A percentile compares a stretch with the other conserved stretches of the same genome.
These are phyloP conservation scores for Rhadina sibilatrix DNA, from an alignment of 2,113 vertebrate genomes.

Conservation along the genomic window DNA sequence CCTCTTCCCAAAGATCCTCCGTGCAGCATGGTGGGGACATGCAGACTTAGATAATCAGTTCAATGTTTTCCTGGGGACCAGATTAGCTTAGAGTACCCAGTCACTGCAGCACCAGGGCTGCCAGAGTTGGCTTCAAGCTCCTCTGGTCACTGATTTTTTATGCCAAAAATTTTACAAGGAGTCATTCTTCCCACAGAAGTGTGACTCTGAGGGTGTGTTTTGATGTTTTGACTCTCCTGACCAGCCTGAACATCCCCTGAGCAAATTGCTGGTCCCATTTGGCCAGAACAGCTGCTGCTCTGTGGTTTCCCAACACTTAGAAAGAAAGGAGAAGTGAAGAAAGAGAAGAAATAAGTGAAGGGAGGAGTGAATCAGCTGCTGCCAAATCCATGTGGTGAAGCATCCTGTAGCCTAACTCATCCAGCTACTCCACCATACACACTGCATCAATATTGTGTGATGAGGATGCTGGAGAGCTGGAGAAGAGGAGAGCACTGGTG, in stretches of 20 bases:
- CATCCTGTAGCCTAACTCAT: background rate
- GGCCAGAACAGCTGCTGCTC: background rate
- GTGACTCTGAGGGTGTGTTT: background rate
- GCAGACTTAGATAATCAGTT: background rate
- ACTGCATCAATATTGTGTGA: fast-evolving
- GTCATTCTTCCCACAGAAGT: background rate
- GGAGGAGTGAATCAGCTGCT: background rate
- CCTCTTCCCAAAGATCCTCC: background rate
- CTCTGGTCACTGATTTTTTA: background rate
- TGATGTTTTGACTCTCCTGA: background rate
- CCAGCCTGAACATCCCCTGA: background rate
- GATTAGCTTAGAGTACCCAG: background rate
- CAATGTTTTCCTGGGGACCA: background rate
- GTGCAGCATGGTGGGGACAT: background rate
- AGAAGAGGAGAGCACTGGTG: background rate
- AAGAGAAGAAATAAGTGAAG: background rate
- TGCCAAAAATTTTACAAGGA: background rate
- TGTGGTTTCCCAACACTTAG: background rate
- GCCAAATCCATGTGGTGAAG: background rate
- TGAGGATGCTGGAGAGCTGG: background rate
- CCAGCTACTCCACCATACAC: fast-evolving
- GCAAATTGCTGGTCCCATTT: background rate
- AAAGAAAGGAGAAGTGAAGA: background rate
- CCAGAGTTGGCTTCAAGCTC: background rate
- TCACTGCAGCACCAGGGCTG: background rate